Percentiles rank a stretch among this genome's conserved stretches.
These are phyloP conservation scores for Chamaetylas fuelleborni DNA, from an alignment of 2,113 vertebrate species.

Conservation along the genomic window DNA sequence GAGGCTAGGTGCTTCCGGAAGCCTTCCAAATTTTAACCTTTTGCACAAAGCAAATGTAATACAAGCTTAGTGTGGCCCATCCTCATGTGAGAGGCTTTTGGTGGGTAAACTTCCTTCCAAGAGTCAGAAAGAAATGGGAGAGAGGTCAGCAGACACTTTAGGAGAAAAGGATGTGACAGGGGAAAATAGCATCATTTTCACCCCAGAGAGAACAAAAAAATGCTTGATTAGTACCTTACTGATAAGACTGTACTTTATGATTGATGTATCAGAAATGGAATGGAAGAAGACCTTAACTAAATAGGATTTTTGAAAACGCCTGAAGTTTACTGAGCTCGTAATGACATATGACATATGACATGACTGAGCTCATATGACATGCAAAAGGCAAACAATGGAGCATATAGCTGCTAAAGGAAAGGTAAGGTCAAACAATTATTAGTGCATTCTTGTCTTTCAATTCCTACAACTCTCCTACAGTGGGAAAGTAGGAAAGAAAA, in stretches of 20 bases:
- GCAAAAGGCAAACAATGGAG: neutral
- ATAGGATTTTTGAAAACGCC: neutral
- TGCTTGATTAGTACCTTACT: neutral
- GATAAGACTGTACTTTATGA: neutral
- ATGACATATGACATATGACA: too few species aligned
- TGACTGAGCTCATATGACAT: too few species aligned
- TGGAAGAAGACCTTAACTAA: neutral
- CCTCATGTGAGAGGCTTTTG: neutral
- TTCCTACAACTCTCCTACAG: neutral
- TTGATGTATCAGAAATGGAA: neutral
- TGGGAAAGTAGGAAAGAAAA: neutral
- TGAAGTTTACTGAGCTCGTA: neutral
- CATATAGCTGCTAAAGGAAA: neutral
- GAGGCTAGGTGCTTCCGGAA: neutral
- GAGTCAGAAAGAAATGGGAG: neutral
- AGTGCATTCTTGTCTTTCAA: neutral
- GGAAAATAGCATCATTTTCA: neutral
- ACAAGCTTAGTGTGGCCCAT: neutral
- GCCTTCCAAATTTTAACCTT: neutral
- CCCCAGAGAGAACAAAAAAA: neutral
- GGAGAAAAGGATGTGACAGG: neutral
- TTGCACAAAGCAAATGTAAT: neutral
- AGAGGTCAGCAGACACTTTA: neutral
- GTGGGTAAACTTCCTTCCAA: neutral
- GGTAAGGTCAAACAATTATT: neutral